Evolutionary conservation across 2,797 vertebrate genomes (phyloP), one percentile per base, ranked within the genome.

Genomic region (Cephalopachus bancanus): DNA sequence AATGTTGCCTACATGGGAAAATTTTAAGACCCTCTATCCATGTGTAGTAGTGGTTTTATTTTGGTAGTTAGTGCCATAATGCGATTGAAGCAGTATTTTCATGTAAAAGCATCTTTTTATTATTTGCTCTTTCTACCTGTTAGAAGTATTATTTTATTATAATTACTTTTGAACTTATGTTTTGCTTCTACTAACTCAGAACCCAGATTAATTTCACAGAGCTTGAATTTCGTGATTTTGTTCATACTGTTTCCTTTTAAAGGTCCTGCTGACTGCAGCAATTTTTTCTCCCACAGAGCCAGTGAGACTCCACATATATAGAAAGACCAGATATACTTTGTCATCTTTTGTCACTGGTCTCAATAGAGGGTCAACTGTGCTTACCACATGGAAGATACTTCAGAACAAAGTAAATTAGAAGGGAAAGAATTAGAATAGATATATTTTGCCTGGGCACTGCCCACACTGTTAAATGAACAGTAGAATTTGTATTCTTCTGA

Each of bases 401-500:
- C 30, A 17, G 28, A 16, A 71, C 22, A 90, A 75, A 95, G 57
- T 59, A n/a, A 74, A 59, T 71, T 64, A 84, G 33, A 75, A 83
- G 57, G 69, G 12, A 28, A 65, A 30, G 28, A 57, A 74, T 79
- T 64, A 74, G 33, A 83, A 90, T 78, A 67, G 28, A 22, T 44
- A 44, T 83, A 17, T 62, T 91, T 83, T 87, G 2, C 37, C 59
- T 62, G 28, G 5, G 7, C 78, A 78, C 60, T 53, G 10, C 65
- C 57, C 60, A 84, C 28, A 30, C n/a, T 69, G n/a, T 55, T 74
- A 62, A 22, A 55, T 33, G 55, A 94, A 80, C 78, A 95, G 24
- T 72, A 26, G 80, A 92, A 53, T 33, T 83, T 89, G 83, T 59
- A 89, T 79, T 75, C 65, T 92, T 80, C 59, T 72, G 62, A 86